Evolutionary conservation across 2,797 vertebrate species (phyloP).

Genomic region (Cuniculus paca): DNA sequence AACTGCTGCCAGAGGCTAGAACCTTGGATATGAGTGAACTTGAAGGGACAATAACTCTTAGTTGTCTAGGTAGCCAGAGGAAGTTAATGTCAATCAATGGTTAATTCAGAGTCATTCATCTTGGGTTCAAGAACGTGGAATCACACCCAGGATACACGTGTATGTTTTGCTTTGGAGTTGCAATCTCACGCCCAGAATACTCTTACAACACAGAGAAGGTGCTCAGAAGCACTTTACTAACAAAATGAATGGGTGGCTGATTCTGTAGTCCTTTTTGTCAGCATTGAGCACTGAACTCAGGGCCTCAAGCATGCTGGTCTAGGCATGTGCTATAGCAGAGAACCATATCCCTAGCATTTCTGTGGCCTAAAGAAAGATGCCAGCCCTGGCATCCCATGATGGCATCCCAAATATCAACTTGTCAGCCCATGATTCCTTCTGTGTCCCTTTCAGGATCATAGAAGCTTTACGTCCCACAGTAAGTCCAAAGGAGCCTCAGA

Average conservation of each 20-base stretch:
- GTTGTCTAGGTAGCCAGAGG: background rate
- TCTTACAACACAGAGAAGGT: background rate
- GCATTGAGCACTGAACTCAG: background rate
- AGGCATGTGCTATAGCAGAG: background rate
- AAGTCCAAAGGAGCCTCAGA: background rate
- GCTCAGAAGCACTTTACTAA: background rate
- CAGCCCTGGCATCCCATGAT: background rate
- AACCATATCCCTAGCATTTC: background rate
- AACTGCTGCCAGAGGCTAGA: background rate
- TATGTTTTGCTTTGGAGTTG: background rate
- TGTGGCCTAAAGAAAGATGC: background rate
- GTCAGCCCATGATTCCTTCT: background rate
- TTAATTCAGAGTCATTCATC: background rate
- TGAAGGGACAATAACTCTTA: background rate
- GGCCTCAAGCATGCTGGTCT: background rate
- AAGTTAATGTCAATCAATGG: conserved; percentile 7
- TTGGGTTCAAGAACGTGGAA: background rate
- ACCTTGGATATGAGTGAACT: background rate
- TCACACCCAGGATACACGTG: background rate
- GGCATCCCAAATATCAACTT: background rate
- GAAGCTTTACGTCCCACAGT: background rate
- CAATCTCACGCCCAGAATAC: background rate
- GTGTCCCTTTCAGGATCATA: background rate
- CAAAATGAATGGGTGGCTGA: background rate
- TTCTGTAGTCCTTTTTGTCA: background rate